Percentiles rank a stretch among this genome's conserved stretches.
These are phyloP conservation scores for Corythoichthys intestinalis DNA, from an alignment of 2,113 vertebrate species.

Conservation along the genomic window DNA sequence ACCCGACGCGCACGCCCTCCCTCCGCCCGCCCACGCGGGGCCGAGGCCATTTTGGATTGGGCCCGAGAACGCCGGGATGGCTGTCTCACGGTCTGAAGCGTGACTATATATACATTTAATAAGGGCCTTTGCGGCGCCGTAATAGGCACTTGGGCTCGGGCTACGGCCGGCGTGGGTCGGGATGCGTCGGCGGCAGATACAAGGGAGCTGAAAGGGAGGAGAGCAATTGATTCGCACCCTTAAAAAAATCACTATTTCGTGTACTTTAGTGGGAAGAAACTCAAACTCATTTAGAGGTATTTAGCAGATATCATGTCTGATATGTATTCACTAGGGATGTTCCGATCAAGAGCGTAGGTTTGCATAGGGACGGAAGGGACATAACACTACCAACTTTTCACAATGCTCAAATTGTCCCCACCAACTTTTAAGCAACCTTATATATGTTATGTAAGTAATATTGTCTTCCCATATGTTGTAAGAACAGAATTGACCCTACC, in stretches of 20 bases:
- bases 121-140: slow-evolving; percentile 71
- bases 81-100: slow-evolving; percentile 60
- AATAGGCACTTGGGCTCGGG: slow-evolving; percentile 70
- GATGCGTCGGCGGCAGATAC: slow-evolving; percentile 68
- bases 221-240: slow-evolving; percentile 54
- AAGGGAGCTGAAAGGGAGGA: slow-evolving; percentile 47
- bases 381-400: too few relatives aligned
- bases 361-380: too few relatives aligned
- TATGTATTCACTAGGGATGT: too few relatives aligned
- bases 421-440: too few relatives aligned
- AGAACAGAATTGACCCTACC: too few relatives aligned
- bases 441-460: too few relatives aligned
- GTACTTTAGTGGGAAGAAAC: slow-evolving; percentile 26
- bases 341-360: too few relatives aligned
- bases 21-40: slow-evolving; percentile 49
- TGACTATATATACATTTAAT: slow-evolving; percentile 82
- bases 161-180: slow-evolving; percentile 48
- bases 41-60: slow-evolving; percentile 56
- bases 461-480: too few relatives aligned
- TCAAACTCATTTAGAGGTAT: background rate
- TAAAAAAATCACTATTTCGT: slow-evolving; percentile 43
- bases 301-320: too few relatives aligned
- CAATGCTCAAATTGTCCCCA: too few relatives aligned
- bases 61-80: slow-evolving; percentile 31
- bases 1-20: slow-evolving; percentile 48